A percentile compares a stretch with the other conserved stretches of the same genome.
Evolutionary conservation across 2,888 invertebrate genomes (phyloP).

Genomic region (Limnephilus rhombicus): DNA sequence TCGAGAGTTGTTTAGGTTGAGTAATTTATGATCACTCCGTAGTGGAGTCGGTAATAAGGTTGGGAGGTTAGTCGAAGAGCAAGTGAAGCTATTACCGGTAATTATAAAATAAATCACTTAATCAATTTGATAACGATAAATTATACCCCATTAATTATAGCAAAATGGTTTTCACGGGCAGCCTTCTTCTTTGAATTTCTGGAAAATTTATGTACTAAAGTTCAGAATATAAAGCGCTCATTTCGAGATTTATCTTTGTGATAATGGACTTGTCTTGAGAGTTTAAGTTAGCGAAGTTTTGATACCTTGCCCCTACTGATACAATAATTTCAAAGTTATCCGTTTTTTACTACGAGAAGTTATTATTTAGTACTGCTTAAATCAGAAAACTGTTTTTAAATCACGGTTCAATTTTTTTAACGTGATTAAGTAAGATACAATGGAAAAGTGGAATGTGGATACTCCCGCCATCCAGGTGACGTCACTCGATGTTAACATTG

Average conservation of each 20-base stretch:
- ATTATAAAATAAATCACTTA: constrained; percentile 47
- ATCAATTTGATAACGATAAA: constrained; percentile 50
- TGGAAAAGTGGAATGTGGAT: background rate
- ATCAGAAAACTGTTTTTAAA: constrained; percentile 6
- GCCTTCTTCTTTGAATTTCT: constrained; percentile 44
- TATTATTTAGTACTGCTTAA: constrained; percentile 18
- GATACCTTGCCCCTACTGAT: constrained; percentile 19
- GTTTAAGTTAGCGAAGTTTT: constrained; percentile 27
- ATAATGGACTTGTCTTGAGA: constrained; percentile 34
- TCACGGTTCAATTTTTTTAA: background rate
- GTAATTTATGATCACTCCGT: constrained; percentile 33
- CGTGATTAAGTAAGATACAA: background rate
- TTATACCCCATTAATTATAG: constrained; percentile 47
- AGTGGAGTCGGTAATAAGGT: constrained; percentile 24
- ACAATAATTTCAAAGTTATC: constrained; percentile 28
- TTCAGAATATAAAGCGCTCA: constrained; percentile 45
- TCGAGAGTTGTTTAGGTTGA: constrained; percentile 14
- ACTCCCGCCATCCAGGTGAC: no score
- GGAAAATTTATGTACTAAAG: constrained; percentile 46
- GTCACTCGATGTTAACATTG: no score
- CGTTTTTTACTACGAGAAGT: constrained; percentile 8
- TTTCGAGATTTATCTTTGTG: constrained; percentile 44
- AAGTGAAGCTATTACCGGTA: constrained; percentile 46
- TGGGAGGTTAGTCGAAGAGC: constrained; percentile 30
- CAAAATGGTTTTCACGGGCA: constrained; percentile 45